Evolutionary conservation across 2,113 vertebrate species (phyloP).

Genomic region (Bambusicola thoracicus): DNA sequence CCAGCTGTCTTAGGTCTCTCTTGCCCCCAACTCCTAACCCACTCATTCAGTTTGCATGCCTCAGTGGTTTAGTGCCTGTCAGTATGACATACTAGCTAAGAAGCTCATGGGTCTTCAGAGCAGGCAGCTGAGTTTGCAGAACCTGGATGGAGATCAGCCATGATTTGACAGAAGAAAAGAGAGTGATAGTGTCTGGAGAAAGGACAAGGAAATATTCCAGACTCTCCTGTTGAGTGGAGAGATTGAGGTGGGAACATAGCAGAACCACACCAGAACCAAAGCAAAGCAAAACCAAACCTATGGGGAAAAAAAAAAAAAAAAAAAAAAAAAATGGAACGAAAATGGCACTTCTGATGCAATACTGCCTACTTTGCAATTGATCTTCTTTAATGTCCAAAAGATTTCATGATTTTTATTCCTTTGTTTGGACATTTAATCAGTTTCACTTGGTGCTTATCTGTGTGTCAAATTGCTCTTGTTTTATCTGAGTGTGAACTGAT

Average conservation of each 20-base stretch:
- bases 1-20: background rate
- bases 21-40: background rate
- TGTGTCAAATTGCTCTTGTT: background rate
- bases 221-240: background rate
- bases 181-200: background rate
- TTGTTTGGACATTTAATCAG: slow-evolving; percentile 32
- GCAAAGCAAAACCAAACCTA: background rate
- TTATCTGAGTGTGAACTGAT: slow-evolving; percentile 16
- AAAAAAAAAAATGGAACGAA: background rate
- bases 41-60: background rate
- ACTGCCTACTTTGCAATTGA: background rate
- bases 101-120: background rate
- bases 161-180: background rate
- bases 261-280: background rate
- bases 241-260: background rate
- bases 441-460: background rate
- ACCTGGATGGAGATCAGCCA: background rate
- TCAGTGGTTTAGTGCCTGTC: background rate
- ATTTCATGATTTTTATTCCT: slow-evolving; percentile 4
- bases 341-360: background rate
- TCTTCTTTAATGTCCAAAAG: background rate
- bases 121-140: background rate
- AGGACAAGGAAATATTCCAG: background rate
- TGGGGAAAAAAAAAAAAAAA: too few species aligned
- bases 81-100: background rate